phyloP scores from a whole-genome alignment of 2,797 vertebrate species.

The Momotus momota region DNA sequence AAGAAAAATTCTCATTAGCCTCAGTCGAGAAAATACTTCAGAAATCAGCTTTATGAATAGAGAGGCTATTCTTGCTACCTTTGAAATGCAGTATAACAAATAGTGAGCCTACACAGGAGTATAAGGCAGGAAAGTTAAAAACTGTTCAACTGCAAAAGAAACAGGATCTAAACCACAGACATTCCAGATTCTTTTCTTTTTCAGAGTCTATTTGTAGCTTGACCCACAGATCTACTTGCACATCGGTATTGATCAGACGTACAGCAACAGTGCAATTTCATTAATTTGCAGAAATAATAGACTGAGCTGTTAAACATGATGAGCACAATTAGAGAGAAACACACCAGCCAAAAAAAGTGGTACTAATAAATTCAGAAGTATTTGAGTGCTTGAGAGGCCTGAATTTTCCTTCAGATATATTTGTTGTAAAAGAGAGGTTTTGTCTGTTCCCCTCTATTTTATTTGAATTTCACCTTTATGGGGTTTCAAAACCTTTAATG shows the following conservation, averaged over 20 bases:
- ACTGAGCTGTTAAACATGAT: not conserved
- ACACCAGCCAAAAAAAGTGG: not conserved
- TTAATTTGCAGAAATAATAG: constrained; percentile 9
- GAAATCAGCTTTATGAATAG: not conserved
- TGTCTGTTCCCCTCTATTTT: not conserved
- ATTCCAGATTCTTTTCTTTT: not conserved
- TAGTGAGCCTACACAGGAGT: not conserved
- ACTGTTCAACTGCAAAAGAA: not conserved
- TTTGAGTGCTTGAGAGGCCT: not conserved
- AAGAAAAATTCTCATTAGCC: not conserved
- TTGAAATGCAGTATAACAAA: constrained; percentile 14
- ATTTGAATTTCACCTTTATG: not conserved
- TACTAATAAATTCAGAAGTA: not conserved
- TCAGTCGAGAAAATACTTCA: not conserved
- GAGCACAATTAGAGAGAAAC: not conserved
- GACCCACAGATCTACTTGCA: not conserved
- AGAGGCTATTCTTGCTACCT: not conserved
- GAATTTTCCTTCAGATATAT: not conserved
- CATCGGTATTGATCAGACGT: not conserved
- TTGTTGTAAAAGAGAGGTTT: not conserved
- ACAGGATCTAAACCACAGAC: not conserved
- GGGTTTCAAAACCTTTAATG: constrained; percentile 1
- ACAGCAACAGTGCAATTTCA: not conserved
- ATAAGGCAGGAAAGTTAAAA: not conserved
- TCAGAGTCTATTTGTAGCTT: not conserved